Conservation (phyloP, 2,888 invertebrate species). For the Rhopalosiphum nymphaeae region DNA sequence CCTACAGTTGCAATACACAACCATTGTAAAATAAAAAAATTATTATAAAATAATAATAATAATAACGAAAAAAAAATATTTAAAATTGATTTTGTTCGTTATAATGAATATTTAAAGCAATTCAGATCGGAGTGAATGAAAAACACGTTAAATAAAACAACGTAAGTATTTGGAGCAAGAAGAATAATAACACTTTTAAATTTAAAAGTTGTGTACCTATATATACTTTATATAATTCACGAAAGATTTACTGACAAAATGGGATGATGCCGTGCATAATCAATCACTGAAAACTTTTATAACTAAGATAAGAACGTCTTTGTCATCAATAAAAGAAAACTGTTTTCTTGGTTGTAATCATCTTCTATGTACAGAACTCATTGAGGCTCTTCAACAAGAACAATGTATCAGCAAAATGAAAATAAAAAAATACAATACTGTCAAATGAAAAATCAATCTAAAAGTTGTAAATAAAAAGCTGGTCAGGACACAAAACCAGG, state of each 20-base stretch:
- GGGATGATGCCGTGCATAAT: constrained; percentile 17
- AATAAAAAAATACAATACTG: constrained; percentile 10
- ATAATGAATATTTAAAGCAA: background rate
- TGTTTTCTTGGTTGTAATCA: constrained; percentile 25
- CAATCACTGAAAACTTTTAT: constrained; percentile 33
- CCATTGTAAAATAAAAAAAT: background rate
- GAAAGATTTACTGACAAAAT: constrained; percentile 35
- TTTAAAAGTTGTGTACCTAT: constrained; percentile 9
- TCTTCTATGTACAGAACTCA: background rate
- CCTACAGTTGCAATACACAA: background rate
- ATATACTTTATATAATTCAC: background rate
- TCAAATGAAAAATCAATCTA: constrained; percentile 32
- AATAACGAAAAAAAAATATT: background rate
- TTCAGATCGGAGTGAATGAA: background rate
- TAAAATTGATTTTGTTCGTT: background rate
- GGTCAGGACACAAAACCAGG: background rate
- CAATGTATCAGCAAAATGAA: constrained; percentile 32
- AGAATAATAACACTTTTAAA: constrained; percentile 13
- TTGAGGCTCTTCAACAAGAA: constrained; percentile 13
- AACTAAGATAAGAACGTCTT: constrained; percentile 49
- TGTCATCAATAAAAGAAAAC: constrained; percentile 56
- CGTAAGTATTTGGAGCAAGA: background rate
- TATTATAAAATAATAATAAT: background rate
- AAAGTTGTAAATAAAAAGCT: constrained; percentile 3
- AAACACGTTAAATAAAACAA: constrained; percentile 9